Evolutionary conservation across 2,888 invertebrate species (phyloP), one percentile per base, ranked within the genome.

Genomic region (Beris chalybata): DNA sequence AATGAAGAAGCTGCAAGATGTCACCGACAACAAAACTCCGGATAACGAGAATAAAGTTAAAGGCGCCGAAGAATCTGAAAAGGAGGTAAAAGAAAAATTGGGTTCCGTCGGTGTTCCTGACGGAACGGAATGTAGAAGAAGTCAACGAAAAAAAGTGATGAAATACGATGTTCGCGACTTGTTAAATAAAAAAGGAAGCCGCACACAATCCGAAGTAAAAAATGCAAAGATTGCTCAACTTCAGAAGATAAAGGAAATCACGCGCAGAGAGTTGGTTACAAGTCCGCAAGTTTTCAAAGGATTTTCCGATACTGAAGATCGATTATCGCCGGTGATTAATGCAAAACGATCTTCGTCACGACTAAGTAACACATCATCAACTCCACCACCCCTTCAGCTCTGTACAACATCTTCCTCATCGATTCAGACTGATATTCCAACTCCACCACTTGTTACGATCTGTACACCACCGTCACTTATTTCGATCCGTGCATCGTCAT

Each of bases 111-210:
- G 2, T 38, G 22, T 43, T 4, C 44, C 15, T 1, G 59, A 61
- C 5, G 59, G 45, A n/a, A 31, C 61, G 4, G 77, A 78, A 54
- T 76, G 79, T 53, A 74, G 79, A 1, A 76, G 79, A 15, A 80
- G 79, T 70, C 76, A 79, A 3, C 77, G 79, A 11, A 79, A 80
- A 65, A 79, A 79, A 72, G 72, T 78, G n/a, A 75, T 76, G 3
- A 80, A 80, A 70, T 80, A 79, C 63, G 79, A 80, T 70, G 79
- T 80, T 1, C 73, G 76, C 0, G 79, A 80, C 67, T 72, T 80
- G 64, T 70, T 80, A 6, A 78, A 78, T 54, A 79, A 30, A 22
- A 64, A 64, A 32, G 54, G 54, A 6, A 57, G 50, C 50, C 56
- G 48, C 9, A 65, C 47, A 38, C 32, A 50, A 43, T 31, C 45